Percentiles rank a stretch among this genome's conserved stretches.
phyloP scores from a whole-genome alignment of 2,888 invertebrate genomes.

The Erynnis tages region DNA sequence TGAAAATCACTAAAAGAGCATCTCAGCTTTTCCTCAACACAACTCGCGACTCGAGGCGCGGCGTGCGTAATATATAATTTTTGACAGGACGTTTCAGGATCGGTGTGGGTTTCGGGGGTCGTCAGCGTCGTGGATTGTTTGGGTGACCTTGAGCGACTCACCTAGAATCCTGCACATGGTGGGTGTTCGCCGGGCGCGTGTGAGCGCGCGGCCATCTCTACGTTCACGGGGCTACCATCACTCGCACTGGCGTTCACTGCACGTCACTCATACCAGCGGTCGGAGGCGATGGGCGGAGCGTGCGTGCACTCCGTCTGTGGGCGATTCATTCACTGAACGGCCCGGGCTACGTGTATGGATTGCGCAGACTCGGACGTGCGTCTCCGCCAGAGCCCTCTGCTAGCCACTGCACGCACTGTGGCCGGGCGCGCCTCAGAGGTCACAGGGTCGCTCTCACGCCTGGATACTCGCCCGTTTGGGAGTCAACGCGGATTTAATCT shows the following conservation, averaged over 20 bases:
- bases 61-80: constrained; percentile 21
- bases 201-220: constrained; percentile 70
- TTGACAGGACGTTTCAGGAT: constrained; percentile 15
- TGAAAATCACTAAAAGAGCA: background rate
- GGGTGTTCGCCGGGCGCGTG: constrained; percentile 63
- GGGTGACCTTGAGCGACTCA: constrained; percentile 68
- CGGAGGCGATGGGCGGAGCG: constrained; percentile 37
- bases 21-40: background rate
- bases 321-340: constrained; percentile 71
- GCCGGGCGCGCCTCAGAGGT: constrained; percentile 68
- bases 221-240: constrained; percentile 61
- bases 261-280: constrained; percentile 58
- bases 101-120: constrained; percentile 4
- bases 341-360: constrained; percentile 57
- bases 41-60: background rate
- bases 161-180: constrained; percentile 73
- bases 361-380: constrained; percentile 73
- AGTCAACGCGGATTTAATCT: constrained; percentile 20
- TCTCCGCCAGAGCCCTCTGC: constrained; percentile 62
- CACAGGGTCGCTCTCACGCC: constrained; percentile 56
- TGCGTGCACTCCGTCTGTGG: constrained; percentile 52
- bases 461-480: constrained; percentile 18
- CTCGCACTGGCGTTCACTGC: constrained; percentile 51
- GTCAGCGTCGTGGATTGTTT: constrained; percentile 41
- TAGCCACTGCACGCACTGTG: constrained; percentile 56